Conservation (phyloP, 2,888 invertebrate genomes). For the Acanthopleura granulata region DNA sequence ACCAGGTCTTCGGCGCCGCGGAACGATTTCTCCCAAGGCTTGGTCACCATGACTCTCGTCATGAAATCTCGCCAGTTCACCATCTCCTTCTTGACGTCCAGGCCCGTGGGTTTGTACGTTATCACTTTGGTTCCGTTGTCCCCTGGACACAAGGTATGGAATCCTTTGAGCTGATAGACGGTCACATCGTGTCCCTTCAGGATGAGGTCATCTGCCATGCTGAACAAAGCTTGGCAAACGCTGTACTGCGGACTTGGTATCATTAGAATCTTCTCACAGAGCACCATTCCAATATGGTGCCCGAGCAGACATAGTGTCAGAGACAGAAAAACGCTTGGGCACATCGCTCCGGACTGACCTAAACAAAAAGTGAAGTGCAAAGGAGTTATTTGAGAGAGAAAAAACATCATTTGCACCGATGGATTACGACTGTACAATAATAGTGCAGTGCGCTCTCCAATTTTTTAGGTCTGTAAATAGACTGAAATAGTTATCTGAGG, state of each 20-base stretch:
- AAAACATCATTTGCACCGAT: too few species aligned
- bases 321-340: too few species aligned
- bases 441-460: too few species aligned
- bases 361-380: too few species aligned
- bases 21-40: neutral
- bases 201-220: neutral
- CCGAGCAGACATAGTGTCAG: too few species aligned
- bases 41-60: neutral
- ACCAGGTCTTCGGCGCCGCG: neutral
- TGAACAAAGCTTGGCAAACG: neutral
- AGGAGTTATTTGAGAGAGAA: too few species aligned
- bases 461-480: too few species aligned
- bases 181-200: neutral
- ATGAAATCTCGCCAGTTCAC: neutral
- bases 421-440: too few species aligned
- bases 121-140: neutral
- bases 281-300: neutral
- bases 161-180: neutral
- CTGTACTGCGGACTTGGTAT: neutral
- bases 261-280: neutral
- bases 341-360: too few species aligned
- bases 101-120: neutral
- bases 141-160: neutral
- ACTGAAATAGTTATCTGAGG: too few species aligned
- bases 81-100: neutral